phyloP scores from a whole-genome alignment of 2,113 vertebrate species.

The Hepsetus odoe region DNA sequence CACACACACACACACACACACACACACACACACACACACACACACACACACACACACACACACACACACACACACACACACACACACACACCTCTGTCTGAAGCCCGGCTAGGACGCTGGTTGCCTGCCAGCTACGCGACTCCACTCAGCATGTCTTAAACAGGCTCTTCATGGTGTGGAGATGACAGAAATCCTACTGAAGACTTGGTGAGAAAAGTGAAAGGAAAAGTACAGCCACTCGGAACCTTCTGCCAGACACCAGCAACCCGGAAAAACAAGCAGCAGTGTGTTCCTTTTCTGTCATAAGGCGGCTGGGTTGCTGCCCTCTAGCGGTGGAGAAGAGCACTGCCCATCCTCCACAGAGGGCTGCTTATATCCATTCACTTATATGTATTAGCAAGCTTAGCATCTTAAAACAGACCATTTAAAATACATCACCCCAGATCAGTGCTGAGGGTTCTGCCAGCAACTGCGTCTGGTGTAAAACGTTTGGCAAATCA shows the following conservation, averaged over 20 bases:
- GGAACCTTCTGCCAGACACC: neutral
- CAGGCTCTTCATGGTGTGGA: neutral
- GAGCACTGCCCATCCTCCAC: too few species aligned
- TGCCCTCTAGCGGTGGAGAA: slow-evolving; percentile 7
- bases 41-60: neutral
- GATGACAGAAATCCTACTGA: neutral
- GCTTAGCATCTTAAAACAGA: too few species aligned
- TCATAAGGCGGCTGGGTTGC: neutral
- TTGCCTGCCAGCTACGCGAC: neutral
- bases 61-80: neutral
- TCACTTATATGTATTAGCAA: too few species aligned
- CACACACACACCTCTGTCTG: too few species aligned
- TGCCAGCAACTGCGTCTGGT: too few species aligned
- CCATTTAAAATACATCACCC: too few species aligned
- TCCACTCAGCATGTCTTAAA: neutral
- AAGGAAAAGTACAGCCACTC: too few species aligned
- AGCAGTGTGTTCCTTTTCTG: neutral
- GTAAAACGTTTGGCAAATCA: too few species aligned
- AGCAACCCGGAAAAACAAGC: slow-evolving; percentile 1
- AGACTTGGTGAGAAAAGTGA: neutral
- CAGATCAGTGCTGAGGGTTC: too few species aligned
- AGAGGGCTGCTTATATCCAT: too few species aligned
- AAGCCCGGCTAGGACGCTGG: neutral
- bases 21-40: too few species aligned
- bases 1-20: too few species aligned